Base-by-base conservation (phyloP, 2,888 invertebrate species). In the Prenolepis imparis region DNA sequence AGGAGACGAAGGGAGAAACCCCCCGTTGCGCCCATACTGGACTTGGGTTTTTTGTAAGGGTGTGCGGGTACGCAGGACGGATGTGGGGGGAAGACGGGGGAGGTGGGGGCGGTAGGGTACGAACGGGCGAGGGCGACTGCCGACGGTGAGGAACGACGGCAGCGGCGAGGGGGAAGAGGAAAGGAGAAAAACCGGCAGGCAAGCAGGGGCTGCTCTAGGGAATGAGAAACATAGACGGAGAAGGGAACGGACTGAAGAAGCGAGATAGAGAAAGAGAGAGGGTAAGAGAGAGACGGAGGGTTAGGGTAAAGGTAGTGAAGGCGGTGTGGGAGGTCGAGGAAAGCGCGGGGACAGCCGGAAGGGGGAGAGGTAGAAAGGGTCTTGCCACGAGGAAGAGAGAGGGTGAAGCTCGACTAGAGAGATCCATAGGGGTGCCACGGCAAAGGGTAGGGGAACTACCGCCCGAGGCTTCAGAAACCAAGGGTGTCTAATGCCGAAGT, bases 21-120 rank as follows among this genome's bases (percentile, higher is more conserved):
- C 91, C 93, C 92, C 92, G 92, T 92, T 91, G 93, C 93, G 93
- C 92, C 92, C 93, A 92, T 92, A 91, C 94, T 93, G 94, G 94
- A 94, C 93, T 93, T 89, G 93, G 91, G 90, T 93, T 92, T 92
- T 92, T 92, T 92, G 90, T 90, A 88, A 88, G 90, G 91, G 89
- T 87, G 88, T 86, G 90, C 83, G 90, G 87, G 73, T 78, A 81
- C 41, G 80, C 67, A 64, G 41, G 78, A 75, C 57, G 70, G 73
- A 83, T 74, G 70, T 72, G 72, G 32, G 36, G 36, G 59, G 75
- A 32, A 72, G 78, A 68, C 41, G 48, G 74, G 21, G 73, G 39
- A 63, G 63, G 39, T 18, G 52, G 63, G 84, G 64, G 61, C 63
- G 72, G 78, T 68, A 44, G 61, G 82, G 78, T 82, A 70, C 63